Evolutionary conservation across 2,888 invertebrate genomes (phyloP), one percentile per base, ranked within the genome.

Genomic region (Drosophila mimica): DNA sequence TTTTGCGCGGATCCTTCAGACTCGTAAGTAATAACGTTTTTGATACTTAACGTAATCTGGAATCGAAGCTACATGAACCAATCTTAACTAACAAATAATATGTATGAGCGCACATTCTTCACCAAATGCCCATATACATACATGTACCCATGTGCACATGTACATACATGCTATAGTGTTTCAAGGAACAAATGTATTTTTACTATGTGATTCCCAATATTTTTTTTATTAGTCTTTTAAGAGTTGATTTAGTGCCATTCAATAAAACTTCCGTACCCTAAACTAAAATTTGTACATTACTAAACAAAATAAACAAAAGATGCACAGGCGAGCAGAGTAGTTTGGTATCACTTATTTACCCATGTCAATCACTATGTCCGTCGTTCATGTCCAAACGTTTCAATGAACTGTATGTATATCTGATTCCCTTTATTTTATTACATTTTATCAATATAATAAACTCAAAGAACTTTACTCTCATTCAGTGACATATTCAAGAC

Each of bases 331-430:
- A 58, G 52, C 30, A 30, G 15, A n/a, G 56, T 58, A 63, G 33
- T 53, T 38, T 53, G 40, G 30, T 36, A 53, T 13, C 52, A 56
- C 48, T 74, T 73, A 69, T 89, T 70, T 77, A 81, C 82, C 84
- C 88, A 67, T 79, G 76, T 84, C 88, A 81, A 70, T 74, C 74
- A 81, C 52, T 57, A 38, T 30, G 56, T 46, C 57, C 46, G 56
- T 62, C 52, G 38, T 48, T 62, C 43, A 40, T n/a, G 40, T 56
- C 57, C 40, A 60, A 46, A 30, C 51, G 28, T 25, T 70, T 76
- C 74, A 76, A 60, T 76, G 72, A 82, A 82, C 70, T 67, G 71
- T 81, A 74, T 83, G 81, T 46, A 79, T 73, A 69, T 73, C 49
- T 74, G 71, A 76, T 77, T 75, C 67, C 60, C 70, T 65, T 69